Base-by-base conservation (phyloP, 2,113 vertebrate species). In the Nicator chloris region DNA sequence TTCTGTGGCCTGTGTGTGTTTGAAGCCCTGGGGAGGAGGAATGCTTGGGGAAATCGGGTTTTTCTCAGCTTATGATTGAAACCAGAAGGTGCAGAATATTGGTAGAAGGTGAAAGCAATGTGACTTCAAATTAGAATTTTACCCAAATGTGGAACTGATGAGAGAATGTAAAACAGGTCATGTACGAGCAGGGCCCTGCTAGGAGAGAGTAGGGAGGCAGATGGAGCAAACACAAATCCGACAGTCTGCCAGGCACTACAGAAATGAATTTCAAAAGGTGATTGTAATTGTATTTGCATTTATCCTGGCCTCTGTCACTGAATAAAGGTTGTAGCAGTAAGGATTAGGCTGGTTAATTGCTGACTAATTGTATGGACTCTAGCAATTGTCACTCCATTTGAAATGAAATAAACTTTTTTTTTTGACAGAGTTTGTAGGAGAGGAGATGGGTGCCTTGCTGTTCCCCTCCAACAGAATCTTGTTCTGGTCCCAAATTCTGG, bases 1-100 rank as follows among this genome's bases (percentile, higher is more conserved):
- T 97, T 98, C 92, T 96, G 86, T 95, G 92, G 94, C 95, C 65
- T 95, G 77, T 2, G 4, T 97, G 61, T 94, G 86, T 92, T 85
- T 93, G 96, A 96, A 97, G 88, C 96, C 89, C 93, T 95, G 91
- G 93, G 96, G 91, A 97, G 94, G 65, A 96, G 94, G 75, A 95
- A 89, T 87, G 80, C 93, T 97, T 94, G 79, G 95, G 92, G 95
- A 97, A 96, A 93, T 89, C 4, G 0, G 82, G 83, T 87, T 96
- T 95, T 96, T 96, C 95, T 96, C 93, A 89, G 86, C 42, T 82
- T 92, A 45, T 96, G 93, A 96, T 95, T 97, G 93, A 96, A 96
- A 96, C 90, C 93, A 97, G 95, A 96, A 95, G 86, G 86, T 95
- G 91, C 80, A 95, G 88, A 93, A 78, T 93, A 96, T 81, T 91